A percentile compares a stretch with the other conserved stretches of the same genome.
These are phyloP conservation scores for Cavia porcellus DNA, from an alignment of 2,113 vertebrate species.

Conservation along the genomic window DNA sequence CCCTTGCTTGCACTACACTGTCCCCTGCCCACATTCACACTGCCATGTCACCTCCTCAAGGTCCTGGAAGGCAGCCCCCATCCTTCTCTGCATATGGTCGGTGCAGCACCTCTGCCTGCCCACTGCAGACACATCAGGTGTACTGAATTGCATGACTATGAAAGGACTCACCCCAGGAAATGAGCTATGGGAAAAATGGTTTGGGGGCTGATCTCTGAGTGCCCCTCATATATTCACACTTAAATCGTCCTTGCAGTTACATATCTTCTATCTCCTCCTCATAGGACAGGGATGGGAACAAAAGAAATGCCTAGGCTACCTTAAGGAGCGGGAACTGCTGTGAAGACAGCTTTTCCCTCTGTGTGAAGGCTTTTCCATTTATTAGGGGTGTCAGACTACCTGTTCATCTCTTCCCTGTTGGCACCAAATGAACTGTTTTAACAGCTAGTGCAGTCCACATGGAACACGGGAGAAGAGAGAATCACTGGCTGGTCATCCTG, in stretches of 20 bases:
- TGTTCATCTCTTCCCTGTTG: background rate
- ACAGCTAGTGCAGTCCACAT: background rate
- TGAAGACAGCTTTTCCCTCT: background rate
- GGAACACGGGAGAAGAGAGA: background rate
- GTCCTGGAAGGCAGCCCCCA: background rate
- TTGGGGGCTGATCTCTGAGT: background rate
- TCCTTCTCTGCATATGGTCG: background rate
- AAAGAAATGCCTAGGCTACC: background rate
- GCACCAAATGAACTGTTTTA: background rate
- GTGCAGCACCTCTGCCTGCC: background rate
- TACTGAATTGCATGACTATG: rapidly evolving
- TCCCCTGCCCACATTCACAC: background rate
- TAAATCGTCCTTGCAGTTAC: background rate
- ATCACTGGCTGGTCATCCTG: background rate
- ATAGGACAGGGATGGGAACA: background rate
- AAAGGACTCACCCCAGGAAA: background rate
- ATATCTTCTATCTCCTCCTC: background rate
- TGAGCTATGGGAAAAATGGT: background rate
- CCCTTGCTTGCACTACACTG: rapidly evolving
- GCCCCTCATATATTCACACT: background rate
- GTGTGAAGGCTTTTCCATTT: no score
- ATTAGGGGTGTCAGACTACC: background rate
- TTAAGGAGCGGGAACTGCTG: background rate
- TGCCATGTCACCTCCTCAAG: background rate
- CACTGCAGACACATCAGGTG: background rate